These are phyloP conservation scores for Pantelozetes paolii DNA, from an alignment of 2,888 invertebrate genomes.

Conservation along the genomic window DNA sequence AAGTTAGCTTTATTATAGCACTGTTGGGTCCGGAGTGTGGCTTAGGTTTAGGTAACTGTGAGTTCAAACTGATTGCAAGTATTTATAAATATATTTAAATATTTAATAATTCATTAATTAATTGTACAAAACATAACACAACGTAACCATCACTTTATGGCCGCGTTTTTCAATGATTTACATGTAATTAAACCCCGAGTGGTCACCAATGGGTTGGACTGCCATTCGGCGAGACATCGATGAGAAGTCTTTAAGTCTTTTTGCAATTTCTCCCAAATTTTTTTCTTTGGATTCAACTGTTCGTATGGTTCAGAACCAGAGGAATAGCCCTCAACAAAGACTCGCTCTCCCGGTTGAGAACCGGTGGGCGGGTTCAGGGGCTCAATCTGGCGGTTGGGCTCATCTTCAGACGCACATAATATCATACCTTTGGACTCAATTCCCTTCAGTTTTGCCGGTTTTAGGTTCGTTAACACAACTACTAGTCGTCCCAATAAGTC, in stretches of 20 bases:
- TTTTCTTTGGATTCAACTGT: constrained; percentile 83
- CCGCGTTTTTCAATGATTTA: constrained; percentile 70
- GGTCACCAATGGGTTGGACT: constrained; percentile 70
- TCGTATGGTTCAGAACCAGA: constrained; percentile 34
- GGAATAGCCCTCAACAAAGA: constrained; percentile 72
- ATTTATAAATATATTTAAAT: too few relatives aligned
- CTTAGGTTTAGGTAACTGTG: too few relatives aligned
- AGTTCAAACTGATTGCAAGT: too few relatives aligned
- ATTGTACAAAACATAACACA: too few relatives aligned
- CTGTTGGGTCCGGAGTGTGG: too few relatives aligned
- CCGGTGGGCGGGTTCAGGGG: constrained; percentile 72
- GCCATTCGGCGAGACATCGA: constrained; percentile 75
- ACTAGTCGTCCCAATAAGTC: constrained; percentile 56
- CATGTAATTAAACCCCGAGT: constrained; percentile 66
- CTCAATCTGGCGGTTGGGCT: constrained; percentile 72
- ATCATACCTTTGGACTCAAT: constrained; percentile 89
- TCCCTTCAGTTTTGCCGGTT: constrained; percentile 62
- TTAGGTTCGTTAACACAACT: constrained; percentile 60
- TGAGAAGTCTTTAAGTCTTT: constrained; percentile 56
- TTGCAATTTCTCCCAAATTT: constrained; percentile 89
- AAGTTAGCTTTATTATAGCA: too few relatives aligned
- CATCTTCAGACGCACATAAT: constrained; percentile 69
- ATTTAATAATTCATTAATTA: too few relatives aligned
- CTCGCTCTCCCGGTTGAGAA: constrained; percentile 73
- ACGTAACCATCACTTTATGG: constrained; percentile 79